phyloP scores from a whole-genome alignment of 2,888 invertebrate genomes.

The Acronicta aceris region DNA sequence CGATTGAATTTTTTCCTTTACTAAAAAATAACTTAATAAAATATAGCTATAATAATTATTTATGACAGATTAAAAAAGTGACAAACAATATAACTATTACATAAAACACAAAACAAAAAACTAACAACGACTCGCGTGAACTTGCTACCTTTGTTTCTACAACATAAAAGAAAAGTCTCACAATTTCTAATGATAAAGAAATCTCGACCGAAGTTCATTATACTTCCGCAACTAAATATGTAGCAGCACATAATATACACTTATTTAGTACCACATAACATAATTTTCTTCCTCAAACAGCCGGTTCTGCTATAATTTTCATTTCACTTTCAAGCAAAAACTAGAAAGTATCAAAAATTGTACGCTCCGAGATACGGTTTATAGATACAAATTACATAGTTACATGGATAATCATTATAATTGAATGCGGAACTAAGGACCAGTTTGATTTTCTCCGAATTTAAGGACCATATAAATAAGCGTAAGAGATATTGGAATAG shows the following conservation, averaged over 20 bases:
- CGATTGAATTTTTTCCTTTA: too few species aligned
- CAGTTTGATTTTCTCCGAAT: not conserved
- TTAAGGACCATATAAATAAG: too few species aligned
- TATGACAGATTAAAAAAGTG: too few species aligned
- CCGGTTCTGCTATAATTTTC: constrained; percentile 45
- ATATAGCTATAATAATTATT: too few species aligned
- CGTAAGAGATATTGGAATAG: too few species aligned
- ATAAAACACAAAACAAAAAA: not conserved
- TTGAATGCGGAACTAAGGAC: constrained; percentile 4
- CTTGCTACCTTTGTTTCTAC: not conserved
- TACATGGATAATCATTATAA: constrained; percentile 33
- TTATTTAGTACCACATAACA: constrained; percentile 26
- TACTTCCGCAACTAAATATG: constrained; percentile 34
- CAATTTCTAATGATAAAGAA: constrained; percentile 7
- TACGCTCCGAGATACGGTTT: constrained; percentile 46
- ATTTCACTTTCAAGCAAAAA: constrained; percentile 61
- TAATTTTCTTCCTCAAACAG: constrained; percentile 49
- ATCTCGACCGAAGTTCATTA: constrained; percentile 13
- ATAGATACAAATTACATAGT: constrained; percentile 52
- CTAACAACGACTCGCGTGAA: not conserved
- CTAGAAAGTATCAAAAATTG: constrained; percentile 66
- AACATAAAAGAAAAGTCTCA: constrained; percentile 3
- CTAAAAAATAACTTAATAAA: too few species aligned
- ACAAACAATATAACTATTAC: too few species aligned
- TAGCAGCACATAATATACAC: constrained; percentile 12